Conservation (phyloP, 2,797 vertebrate species). For the Sebastes trivittatus region DNA sequence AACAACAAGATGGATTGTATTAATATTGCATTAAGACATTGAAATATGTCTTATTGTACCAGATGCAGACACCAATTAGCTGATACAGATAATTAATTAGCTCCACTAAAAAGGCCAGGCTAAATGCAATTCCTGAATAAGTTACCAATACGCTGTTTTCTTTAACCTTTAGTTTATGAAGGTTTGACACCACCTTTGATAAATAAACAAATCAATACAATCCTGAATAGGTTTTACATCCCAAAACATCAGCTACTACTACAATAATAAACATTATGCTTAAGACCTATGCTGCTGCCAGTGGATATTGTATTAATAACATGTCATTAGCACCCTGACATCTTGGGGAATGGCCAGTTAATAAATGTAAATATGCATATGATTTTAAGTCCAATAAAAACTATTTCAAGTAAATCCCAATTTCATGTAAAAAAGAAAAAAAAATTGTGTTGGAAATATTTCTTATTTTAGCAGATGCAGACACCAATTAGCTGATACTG, state of each 20-base stretch:
- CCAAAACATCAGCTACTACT: background rate
- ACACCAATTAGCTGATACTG: slow-evolving; percentile 45
- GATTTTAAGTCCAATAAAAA: no score
- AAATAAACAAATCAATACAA: background rate
- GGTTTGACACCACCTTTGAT: no score
- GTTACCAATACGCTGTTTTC: background rate
- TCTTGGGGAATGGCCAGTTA: background rate
- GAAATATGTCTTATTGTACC: background rate
- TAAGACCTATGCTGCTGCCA: background rate
- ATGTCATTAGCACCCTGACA: background rate
- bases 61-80: slow-evolving; percentile 42
- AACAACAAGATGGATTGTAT: no score
- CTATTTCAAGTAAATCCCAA: no score
- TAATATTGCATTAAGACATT: background rate
- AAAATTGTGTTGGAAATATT: background rate
- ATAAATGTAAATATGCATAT: background rate
- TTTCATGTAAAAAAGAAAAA: no score
- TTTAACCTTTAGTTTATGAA: background rate
- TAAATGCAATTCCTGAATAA: background rate
- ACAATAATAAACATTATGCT: background rate
- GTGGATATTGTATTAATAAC: slow-evolving; percentile 1
- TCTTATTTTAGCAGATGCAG: background rate
- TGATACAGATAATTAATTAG: slow-evolving; percentile 12
- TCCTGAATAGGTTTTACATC: background rate
- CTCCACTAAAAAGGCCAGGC: no score